A percentile compares a stretch with the other conserved stretches of the same genome.
These are phyloP conservation scores for Sarcoramphus papa DNA, from an alignment of 2,797 vertebrate species.

Conservation along the genomic window DNA sequence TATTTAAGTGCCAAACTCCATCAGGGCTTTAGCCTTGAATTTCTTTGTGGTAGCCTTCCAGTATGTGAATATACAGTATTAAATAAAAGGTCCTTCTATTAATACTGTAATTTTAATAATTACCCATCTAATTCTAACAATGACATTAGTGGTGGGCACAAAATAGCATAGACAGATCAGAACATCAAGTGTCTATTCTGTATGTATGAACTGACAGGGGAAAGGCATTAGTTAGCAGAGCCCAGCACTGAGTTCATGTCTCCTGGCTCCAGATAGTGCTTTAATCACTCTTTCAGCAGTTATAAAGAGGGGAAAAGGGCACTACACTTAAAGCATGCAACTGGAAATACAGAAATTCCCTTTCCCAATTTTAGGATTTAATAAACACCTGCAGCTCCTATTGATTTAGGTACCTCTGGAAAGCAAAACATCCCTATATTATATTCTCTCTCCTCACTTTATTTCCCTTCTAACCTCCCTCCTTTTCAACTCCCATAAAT, in stretches of 20 bases:
- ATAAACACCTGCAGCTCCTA: background rate
- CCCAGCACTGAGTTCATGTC: background rate
- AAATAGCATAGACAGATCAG: background rate
- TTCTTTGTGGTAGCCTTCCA: background rate
- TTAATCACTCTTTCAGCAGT: background rate
- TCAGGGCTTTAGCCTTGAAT: background rate
- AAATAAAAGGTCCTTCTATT: background rate
- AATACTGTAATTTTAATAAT: background rate
- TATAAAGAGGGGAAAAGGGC: background rate
- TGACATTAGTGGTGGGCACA: background rate
- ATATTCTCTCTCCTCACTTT: background rate
- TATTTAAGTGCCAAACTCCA: background rate
- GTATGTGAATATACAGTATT: background rate
- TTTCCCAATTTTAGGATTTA: background rate
- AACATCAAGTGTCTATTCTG: fast-evolving
- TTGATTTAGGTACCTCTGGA: background rate
- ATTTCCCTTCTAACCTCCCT: background rate
- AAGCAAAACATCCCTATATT: background rate
- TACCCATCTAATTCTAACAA: background rate
- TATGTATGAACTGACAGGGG: fast-evolving
- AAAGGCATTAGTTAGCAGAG: background rate
- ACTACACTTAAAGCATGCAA: background rate
- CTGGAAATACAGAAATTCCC: background rate
- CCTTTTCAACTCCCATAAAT: background rate
- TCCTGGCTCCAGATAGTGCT: background rate